Evolutionary conservation across 2,888 invertebrate genomes (phyloP).

Genomic region (Melieria picta): DNA sequence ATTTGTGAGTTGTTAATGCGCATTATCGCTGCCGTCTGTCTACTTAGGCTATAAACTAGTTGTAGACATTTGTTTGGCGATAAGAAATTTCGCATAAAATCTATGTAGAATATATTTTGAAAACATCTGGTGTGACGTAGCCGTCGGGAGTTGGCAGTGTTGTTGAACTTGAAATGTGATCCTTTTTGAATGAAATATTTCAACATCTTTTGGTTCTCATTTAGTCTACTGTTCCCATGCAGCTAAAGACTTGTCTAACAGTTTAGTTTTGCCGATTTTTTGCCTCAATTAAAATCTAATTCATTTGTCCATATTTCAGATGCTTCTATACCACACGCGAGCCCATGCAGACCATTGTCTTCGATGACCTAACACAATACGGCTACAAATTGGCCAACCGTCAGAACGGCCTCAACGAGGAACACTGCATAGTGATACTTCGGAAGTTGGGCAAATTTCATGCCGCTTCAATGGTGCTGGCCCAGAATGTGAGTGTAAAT

Average conservation of each 20-base stretch:
- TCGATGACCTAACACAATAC: constrained; percentile 66
- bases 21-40: too few species aligned
- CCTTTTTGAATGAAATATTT: not conserved
- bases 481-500: constrained; percentile 66
- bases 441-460: constrained; percentile 69
- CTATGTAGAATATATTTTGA: too few species aligned
- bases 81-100: too few species aligned
- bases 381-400: constrained; percentile 70
- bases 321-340: constrained; percentile 59
- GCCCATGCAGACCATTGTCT: constrained; percentile 62
- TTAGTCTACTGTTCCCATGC: too few species aligned
- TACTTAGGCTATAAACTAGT: too few species aligned
- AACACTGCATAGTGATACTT: constrained; percentile 68
- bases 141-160: too few species aligned
- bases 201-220: not conserved
- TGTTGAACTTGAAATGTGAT: too few species aligned
- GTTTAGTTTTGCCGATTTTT: too few species aligned
- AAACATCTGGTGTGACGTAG: too few species aligned
- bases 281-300: not conserved
- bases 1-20: too few species aligned
- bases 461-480: constrained; percentile 69
- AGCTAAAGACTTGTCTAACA: too few species aligned
- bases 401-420: constrained; percentile 69
- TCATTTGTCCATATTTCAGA: constrained; percentile 43
- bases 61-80: too few species aligned